Percentiles rank a stretch among this genome's conserved stretches.
phyloP scores from a whole-genome alignment of 1,140 invertebrate genomes.

The Drosophila simulans region DNA sequence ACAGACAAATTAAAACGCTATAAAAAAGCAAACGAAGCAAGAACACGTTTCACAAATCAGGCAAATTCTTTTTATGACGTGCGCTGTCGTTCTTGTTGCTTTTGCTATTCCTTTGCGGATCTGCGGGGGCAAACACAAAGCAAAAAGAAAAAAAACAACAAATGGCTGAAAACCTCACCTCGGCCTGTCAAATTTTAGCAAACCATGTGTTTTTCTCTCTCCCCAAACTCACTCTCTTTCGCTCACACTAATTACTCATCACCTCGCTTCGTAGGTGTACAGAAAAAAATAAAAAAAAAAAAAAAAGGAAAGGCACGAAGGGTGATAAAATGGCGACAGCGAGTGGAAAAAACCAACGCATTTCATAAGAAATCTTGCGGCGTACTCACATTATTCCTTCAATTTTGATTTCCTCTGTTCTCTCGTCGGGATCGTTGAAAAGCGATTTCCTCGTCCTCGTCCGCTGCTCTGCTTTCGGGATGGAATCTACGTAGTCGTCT shows the following conservation, averaged over 20 bases:
- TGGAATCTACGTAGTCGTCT: conserved; percentile 42
- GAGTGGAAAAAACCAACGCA: conserved; percentile 60
- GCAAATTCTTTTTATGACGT: conserved; percentile 81
- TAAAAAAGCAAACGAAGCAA: conserved; percentile 82
- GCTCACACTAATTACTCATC: conserved; percentile 72
- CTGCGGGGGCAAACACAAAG: conserved; percentile 7
- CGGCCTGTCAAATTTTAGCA: conserved; percentile 35
- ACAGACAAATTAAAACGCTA: conserved; percentile 83
- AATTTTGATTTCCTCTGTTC: conserved; percentile 69
- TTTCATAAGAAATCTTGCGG: conserved; percentile 22
- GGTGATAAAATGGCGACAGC: conserved; percentile 70
- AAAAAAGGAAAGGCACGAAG: conserved; percentile 37
- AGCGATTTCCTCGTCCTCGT: conserved; percentile 59
- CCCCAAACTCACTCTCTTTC: background rate
- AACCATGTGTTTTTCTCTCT: conserved; percentile 44
- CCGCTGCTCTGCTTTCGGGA: conserved; percentile 48
- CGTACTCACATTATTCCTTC: conserved; percentile 75
- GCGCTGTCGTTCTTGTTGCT: conserved; percentile 59
- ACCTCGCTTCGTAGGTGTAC: conserved; percentile 56
- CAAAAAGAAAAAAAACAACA: background rate
- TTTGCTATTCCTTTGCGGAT: conserved; percentile 45
- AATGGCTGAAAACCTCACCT: conserved; percentile 2
- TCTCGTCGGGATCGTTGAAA: conserved; percentile 65
- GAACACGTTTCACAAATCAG: conserved; percentile 83
- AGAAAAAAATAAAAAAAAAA: conserved; percentile 41